Evolutionary conservation across 1,140 invertebrate species (phyloP).

Genomic region (Drosophila repletoides): DNA sequence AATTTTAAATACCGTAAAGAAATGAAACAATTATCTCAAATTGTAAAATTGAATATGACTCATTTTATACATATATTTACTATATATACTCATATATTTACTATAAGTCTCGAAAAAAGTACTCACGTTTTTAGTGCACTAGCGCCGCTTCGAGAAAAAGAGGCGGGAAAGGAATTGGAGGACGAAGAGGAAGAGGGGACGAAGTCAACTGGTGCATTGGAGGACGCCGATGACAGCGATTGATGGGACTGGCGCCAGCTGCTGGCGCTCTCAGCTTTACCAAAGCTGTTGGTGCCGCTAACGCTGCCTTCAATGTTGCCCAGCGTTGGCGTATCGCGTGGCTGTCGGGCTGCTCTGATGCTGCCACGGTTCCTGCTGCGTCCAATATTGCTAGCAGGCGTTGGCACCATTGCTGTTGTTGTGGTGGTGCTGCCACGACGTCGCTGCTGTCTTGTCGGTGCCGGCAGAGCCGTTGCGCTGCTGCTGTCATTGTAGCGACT

Average conservation of each 20-base stretch:
- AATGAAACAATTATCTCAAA: no score
- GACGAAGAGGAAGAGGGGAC: neutral
- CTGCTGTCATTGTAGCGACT: constrained; percentile 4
- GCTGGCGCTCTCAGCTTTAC: neutral
- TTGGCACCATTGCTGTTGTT: constrained; percentile 28
- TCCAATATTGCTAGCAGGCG: neutral
- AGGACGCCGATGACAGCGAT: constrained; percentile 2
- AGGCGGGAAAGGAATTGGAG: neutral
- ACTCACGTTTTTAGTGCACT: constrained; percentile 73
- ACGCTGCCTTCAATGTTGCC: neutral
- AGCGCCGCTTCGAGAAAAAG: neutral
- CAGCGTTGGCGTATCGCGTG: constrained; percentile 52
- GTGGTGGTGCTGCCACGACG: constrained; percentile 28
- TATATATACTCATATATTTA: no score
- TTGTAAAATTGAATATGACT: no score
- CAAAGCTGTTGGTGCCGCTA: neutral
- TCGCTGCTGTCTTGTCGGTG: constrained; percentile 30
- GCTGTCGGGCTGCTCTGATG: constrained; percentile 43
- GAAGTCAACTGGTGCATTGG: constrained; percentile 9
- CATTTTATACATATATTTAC: no score
- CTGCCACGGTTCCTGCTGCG: constrained; percentile 38
- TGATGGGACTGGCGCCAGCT: constrained; percentile 28
- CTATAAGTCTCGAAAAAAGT: no score
- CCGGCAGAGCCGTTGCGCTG: constrained; percentile 29
- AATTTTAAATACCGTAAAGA: no score